Conservation (phyloP, 2,797 vertebrate genomes). For the Xerus rutilus region DNA sequence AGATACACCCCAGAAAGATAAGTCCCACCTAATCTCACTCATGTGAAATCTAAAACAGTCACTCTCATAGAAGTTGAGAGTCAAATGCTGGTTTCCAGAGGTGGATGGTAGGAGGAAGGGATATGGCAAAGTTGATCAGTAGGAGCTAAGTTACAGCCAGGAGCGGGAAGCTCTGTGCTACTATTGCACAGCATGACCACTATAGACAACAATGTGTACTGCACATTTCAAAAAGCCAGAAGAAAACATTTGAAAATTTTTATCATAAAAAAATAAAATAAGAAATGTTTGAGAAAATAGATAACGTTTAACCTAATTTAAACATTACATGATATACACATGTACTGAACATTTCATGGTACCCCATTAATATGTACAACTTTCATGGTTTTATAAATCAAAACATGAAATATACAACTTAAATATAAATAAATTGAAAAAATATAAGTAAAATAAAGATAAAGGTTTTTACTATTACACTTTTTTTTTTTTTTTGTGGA, state of each 20-base stretch:
- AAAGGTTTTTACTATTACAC: neutral
- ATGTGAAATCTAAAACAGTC: neutral
- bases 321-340: neutral
- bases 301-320: neutral
- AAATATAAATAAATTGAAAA: neutral
- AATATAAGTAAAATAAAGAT: neutral
- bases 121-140: neutral
- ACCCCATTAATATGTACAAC: neutral
- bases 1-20: neutral
- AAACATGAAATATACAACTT: neutral
- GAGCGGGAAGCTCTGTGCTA: neutral
- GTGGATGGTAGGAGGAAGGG: neutral
- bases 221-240: neutral
- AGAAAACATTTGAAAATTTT: neutral
- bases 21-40: neutral
- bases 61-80: neutral
- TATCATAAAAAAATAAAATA: neutral
- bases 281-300: neutral
- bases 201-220: neutral
- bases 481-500: neutral
- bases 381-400: neutral
- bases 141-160: neutral
- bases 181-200: no score
- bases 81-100: neutral
- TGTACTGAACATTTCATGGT: neutral